Conservation (phyloP, 2,113 vertebrate genomes). For the Tringa solitaria region DNA sequence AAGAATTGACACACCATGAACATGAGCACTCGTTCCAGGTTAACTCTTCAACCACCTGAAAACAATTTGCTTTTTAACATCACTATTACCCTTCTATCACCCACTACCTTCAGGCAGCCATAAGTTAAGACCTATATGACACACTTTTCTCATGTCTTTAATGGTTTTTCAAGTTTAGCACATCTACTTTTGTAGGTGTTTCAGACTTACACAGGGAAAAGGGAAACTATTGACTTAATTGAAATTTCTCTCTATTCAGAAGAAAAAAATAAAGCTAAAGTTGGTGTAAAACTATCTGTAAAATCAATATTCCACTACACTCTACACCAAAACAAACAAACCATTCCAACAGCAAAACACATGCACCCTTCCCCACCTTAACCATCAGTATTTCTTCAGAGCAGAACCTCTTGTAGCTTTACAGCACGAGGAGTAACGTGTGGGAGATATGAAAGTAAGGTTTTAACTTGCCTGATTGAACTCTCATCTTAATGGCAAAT, state of each 20-base stretch:
- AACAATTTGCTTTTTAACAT: background rate
- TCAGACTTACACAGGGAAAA: background rate
- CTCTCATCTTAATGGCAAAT: background rate
- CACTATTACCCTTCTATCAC: background rate
- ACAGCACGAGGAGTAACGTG: background rate
- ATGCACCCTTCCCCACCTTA: background rate
- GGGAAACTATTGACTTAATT: background rate
- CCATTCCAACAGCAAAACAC: background rate
- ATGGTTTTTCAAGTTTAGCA: background rate
- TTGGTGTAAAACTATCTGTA: background rate
- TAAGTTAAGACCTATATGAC: background rate
- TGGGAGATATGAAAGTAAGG: background rate
- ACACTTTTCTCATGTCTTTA: background rate
- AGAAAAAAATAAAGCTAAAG: background rate
- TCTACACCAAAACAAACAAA: background rate
- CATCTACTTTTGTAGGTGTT: background rate
- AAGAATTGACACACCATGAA: background rate
- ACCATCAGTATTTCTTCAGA: background rate
- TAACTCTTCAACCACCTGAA: background rate
- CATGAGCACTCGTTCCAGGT: background rate
- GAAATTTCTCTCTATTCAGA: background rate
- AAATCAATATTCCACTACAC: background rate
- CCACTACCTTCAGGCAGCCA: background rate
- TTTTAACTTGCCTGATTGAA: background rate
- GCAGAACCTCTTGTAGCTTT: background rate